A percentile compares a stretch with the other conserved stretches of the same genome.
phyloP scores from a whole-genome alignment of 2,888 invertebrate genomes.

The Steinernema scapterisci region DNA sequence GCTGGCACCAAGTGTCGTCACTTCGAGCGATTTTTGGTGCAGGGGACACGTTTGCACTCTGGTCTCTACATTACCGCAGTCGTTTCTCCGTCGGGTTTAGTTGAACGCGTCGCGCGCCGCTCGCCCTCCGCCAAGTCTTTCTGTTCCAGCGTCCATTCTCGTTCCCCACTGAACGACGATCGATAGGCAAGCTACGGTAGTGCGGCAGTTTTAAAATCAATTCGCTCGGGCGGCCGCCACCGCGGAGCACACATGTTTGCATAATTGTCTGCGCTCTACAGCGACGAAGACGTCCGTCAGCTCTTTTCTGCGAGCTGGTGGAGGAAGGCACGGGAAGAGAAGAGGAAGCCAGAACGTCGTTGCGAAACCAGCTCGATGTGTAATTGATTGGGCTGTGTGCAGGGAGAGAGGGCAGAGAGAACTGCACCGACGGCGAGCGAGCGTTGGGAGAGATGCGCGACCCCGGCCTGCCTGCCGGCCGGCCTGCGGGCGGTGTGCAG shows the following conservation, averaged over 20 bases:
- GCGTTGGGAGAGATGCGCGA: constrained; percentile 11
- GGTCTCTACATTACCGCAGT: constrained; percentile 30
- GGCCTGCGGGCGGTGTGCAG: constrained; percentile 3
- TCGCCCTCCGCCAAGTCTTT: constrained; percentile 2
- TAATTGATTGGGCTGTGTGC: constrained; percentile 10
- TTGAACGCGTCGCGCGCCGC: constrained; percentile 23
- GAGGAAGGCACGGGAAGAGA: background rate
- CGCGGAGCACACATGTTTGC: constrained; percentile 28
- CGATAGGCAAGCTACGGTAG: constrained; percentile 32
- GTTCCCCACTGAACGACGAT: constrained; percentile 25
- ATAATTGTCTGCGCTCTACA: constrained; percentile 29
- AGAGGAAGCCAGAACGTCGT: background rate
- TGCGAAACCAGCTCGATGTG: constrained; percentile 15
- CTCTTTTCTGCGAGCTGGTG: background rate
- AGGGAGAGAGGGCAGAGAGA: constrained; percentile 13
- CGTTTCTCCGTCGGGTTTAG: constrained; percentile 31
- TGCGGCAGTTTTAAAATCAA: constrained; percentile 31
- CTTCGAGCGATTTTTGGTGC: constrained; percentile 28
- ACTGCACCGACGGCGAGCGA: background rate
- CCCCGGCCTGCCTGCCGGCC: no score
- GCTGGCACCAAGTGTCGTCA: constrained; percentile 29
- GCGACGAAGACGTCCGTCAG: background rate
- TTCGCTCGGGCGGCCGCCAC: constrained; percentile 10
- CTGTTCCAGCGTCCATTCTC: constrained; percentile 32
- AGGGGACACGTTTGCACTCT: constrained; percentile 29